These are phyloP conservation scores for Aromia moschata DNA, from an alignment of 2,888 invertebrate genomes.

Conservation along the genomic window DNA sequence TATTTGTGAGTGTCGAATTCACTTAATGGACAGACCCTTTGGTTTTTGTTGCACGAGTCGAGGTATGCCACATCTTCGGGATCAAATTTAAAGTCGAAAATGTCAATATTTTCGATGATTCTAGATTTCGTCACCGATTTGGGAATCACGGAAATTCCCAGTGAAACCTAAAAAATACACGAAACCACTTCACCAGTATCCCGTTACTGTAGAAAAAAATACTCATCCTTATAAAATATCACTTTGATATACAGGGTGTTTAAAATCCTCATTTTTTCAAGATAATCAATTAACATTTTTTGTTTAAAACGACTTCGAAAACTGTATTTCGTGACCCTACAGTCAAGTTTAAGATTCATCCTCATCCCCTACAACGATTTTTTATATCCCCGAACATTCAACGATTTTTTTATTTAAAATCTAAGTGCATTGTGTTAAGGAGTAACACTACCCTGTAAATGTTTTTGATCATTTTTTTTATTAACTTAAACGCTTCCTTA, in stretches of 20 bases:
- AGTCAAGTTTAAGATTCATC: too few relatives aligned
- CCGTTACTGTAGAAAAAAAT: background rate
- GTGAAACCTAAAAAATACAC: constrained; percentile 42
- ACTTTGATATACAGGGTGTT: background rate
- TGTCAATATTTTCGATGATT: constrained; percentile 75
- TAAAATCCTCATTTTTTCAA: too few relatives aligned
- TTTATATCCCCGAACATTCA: too few relatives aligned
- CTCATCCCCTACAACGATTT: too few relatives aligned
- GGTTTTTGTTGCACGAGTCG: constrained; percentile 75
- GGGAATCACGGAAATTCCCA: constrained; percentile 72
- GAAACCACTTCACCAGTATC: background rate
- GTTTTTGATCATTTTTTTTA: too few relatives aligned
- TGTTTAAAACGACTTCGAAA: too few relatives aligned
- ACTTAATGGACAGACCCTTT: constrained; percentile 64
- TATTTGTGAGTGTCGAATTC: constrained; percentile 54
- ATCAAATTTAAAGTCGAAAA: constrained; percentile 78
- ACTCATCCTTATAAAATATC: background rate
- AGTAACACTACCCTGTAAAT: too few relatives aligned
- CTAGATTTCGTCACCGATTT: constrained; percentile 81
- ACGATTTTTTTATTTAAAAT: too few relatives aligned
- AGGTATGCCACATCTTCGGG: constrained; percentile 74
- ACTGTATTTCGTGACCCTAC: too few relatives aligned
- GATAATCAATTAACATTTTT: too few relatives aligned
- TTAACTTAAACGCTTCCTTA: too few relatives aligned
- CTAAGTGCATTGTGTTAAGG: too few relatives aligned